Base-by-base conservation (phyloP, 2,888 invertebrate genomes). In the Chloroclystis v-ata region DNA sequence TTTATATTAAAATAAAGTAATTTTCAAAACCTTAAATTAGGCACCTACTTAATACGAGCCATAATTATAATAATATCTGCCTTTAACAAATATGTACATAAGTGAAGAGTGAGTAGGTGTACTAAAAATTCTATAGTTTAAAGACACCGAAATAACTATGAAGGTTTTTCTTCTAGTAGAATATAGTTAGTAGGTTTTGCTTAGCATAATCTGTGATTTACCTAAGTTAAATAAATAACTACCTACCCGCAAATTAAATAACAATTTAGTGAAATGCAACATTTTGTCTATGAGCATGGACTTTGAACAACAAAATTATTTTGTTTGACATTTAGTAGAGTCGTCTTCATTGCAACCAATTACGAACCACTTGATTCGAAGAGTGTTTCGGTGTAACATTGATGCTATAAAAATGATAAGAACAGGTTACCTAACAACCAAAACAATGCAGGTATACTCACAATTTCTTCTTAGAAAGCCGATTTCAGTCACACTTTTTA, bases 401-500 rank as follows among this genome's bases (percentile, higher is more conserved):
- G 37, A 35, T 43, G 47, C 50, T 41, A 40, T 37, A 46, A 40
- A 49, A 42, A 43, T 44, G 42, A 49, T 54, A 52, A 37, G 33
- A 41, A 9, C 26, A 62, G 20, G 65, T 72, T 74, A 72, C 61
- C 74, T 74, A 75, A 75, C 71, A 67, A 69, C 61, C 49, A 47
- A 51, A 53, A 25, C 16, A n/a, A 11, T n/a, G 29, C 20, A 25
- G 14, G 10, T 43, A n/a, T 61, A 82, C 83, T 83, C 67, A 83
- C 83, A 83, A 59, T 75, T 78, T 67, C 82, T 78, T 35, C 59
- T 64, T 47, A 60, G 47, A 20, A 63, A 53, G 28, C 67, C 65
- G 38, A 75, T 61, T 50, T 82, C 78, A 46, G 78, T 70, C 39
- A 82, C 65, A 62, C 71, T 75, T 65, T 80, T 80, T 2, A 85